Evolutionary conservation across 37 sponge, comb jelly and placozoan genomes (phyloP).

Genomic region (Hormiphora californensis): DNA sequence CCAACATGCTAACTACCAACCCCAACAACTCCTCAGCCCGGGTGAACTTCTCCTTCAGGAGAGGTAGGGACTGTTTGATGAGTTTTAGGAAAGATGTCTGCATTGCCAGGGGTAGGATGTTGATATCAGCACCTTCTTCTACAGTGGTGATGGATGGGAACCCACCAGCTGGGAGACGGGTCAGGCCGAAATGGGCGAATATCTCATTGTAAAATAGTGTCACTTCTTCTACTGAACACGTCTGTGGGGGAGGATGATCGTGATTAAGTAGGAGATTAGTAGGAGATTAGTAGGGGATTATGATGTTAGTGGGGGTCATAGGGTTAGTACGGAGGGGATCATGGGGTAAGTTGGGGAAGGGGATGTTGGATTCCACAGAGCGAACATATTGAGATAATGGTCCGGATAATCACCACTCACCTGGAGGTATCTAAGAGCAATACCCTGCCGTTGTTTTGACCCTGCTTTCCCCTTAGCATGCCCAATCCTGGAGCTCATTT

Average conservation of each 20-base stretch:
- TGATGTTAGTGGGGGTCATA: no score
- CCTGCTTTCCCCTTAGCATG: constrained; percentile 46
- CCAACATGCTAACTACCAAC: neutral
- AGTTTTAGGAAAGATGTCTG: constrained; percentile 39
- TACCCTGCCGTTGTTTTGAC: constrained; percentile 35
- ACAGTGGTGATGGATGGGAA: no score
- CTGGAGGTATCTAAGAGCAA: constrained; percentile 32
- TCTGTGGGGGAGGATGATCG: neutral
- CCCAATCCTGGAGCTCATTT: constrained; percentile 34
- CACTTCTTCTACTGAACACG: constrained; percentile 16
- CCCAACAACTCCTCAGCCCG: neutral
- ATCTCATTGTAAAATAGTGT: neutral
- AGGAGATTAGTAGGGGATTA: no score
- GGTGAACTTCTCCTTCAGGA: constrained; percentile 17
- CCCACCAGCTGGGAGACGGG: neutral
- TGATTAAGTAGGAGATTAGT: no score
- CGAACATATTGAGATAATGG: no score
- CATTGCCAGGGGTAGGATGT: constrained; percentile 19
- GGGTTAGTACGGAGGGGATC: no score
- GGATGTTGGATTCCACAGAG: no score
- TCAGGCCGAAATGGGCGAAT: neutral
- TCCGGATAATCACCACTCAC: no score
- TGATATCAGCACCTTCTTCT: no score
- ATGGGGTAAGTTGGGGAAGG: no score
- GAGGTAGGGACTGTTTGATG: neutral